phyloP scores from a whole-genome alignment of 2,888 invertebrate species.

The Trimorus sp. region DNA sequence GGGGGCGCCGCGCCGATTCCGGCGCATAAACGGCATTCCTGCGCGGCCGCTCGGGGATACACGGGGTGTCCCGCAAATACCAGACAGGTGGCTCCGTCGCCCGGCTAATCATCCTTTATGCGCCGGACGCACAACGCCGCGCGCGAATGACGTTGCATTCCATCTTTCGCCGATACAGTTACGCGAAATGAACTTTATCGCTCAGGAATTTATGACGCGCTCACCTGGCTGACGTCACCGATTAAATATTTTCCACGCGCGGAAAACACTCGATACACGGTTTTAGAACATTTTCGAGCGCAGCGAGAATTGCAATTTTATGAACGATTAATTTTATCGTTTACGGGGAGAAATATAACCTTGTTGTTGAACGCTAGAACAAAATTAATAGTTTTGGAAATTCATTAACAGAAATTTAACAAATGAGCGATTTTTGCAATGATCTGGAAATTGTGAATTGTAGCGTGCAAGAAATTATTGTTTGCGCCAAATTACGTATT shows the following conservation, averaged over 20 bases:
- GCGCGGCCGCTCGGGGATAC: conserved; percentile 37
- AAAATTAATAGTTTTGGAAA: too few species aligned
- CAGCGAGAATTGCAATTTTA: too few species aligned
- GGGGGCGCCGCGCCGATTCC: neutral
- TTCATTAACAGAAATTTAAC: too few species aligned
- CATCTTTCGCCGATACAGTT: conserved; percentile 51
- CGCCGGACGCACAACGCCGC: conserved; percentile 24
- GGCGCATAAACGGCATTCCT: conserved; percentile 66
- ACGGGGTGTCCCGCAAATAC: conserved; percentile 61
- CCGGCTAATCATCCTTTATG: conserved; percentile 55
- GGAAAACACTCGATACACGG: conserved; percentile 5
- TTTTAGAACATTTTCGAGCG: neutral
- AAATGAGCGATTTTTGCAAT: too few species aligned
- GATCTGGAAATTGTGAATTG: too few species aligned
- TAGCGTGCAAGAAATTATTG: too few species aligned
- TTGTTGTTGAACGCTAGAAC: too few species aligned
- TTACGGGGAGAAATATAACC: too few species aligned
- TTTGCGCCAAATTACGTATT: too few species aligned
- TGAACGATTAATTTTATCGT: too few species aligned
- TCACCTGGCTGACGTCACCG: conserved; percentile 50
- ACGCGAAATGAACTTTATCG: conserved; percentile 54
- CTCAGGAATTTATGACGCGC: conserved; percentile 46
- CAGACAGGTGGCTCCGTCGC: conserved; percentile 50
- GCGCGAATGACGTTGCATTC: conserved; percentile 54
- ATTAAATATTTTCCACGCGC: conserved; percentile 21